Evolutionary conservation across 1,140 invertebrate species (phyloP).

Genomic region (Parasteatoda tepidariorum): DNA sequence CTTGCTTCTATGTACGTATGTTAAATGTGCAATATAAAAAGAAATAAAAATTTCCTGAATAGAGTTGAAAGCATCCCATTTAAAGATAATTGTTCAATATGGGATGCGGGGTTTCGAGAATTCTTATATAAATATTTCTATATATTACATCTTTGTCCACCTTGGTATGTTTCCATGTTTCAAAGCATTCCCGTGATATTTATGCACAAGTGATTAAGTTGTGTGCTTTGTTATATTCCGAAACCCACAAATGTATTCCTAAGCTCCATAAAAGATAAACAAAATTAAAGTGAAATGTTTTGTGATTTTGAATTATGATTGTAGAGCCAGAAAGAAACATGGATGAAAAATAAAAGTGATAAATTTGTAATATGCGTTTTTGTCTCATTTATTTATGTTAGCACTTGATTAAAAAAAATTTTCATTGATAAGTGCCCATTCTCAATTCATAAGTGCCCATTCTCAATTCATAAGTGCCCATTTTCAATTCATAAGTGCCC

Average conservation of each 20-base stretch:
- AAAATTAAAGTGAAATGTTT: conserved; percentile 42
- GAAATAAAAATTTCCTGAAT: not conserved
- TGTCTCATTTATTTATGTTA: conserved; percentile 19
- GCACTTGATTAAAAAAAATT: no score
- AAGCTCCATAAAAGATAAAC: conserved; percentile 44
- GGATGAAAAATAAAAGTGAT: conserved; percentile 62
- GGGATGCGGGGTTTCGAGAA: conserved; percentile 43
- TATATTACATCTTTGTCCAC: conserved; percentile 25
- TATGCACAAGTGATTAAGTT: conserved; percentile 45
- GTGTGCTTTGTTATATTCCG: conserved; percentile 49
- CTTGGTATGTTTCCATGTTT: conserved; percentile 38
- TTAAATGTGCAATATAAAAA: conserved; percentile 29
- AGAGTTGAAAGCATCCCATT: conserved; percentile 17
- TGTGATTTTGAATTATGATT: conserved; percentile 58
- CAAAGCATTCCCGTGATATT: conserved; percentile 38
- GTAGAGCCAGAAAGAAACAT: conserved; percentile 59
- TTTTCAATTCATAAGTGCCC: no score
- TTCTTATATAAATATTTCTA: conserved; percentile 26
- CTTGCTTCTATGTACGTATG: conserved; percentile 55
- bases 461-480: no score
- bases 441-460: no score
- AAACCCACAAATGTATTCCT: conserved; percentile 56
- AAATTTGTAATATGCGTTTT: conserved; percentile 51
- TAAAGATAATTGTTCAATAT: conserved; percentile 4
- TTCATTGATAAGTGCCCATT: no score